phyloP scores from a whole-genome alignment of 2,797 vertebrate genomes.

The Notoglanidium macrostoma region DNA sequence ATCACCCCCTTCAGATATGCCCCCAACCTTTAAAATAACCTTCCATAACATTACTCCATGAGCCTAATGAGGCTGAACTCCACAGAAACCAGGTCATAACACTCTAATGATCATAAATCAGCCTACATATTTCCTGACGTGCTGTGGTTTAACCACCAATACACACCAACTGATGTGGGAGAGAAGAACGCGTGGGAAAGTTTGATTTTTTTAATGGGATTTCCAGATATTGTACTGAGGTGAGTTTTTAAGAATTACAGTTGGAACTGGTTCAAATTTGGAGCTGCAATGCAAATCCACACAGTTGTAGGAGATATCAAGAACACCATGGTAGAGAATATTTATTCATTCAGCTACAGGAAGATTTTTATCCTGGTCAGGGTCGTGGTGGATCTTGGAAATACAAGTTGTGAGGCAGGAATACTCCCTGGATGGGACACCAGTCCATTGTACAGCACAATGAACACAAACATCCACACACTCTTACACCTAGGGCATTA shows the following conservation, averaged over 20 bases:
- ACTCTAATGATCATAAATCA: slow-evolving; percentile 47
- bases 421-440: background rate
- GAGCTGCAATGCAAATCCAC: slow-evolving; percentile 40
- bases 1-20: background rate
- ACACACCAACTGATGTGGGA: slow-evolving; percentile 17
- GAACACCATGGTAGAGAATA: slow-evolving; percentile 33
- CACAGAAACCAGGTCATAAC: slow-evolving; percentile 45
- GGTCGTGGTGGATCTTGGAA: background rate
- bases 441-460: background rate
- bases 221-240: slow-evolving; percentile 48
- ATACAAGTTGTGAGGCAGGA: background rate
- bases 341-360: background rate
- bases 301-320: slow-evolving; percentile 51
- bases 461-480: background rate
- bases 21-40: background rate
- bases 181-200: background rate
- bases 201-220: slow-evolving; percentile 48
- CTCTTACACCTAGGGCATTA: background rate
- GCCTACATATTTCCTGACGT: slow-evolving; percentile 31
- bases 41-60: slow-evolving; percentile 26
- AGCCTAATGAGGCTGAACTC: slow-evolving; percentile 46
- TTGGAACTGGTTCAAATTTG: slow-evolving; percentile 44
- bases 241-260: slow-evolving; percentile 35
- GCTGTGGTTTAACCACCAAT: slow-evolving; percentile 42
- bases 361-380: background rate